Evolutionary conservation across 2,113 vertebrate species (phyloP).

Genomic region (Xyliphius kryptos): DNA sequence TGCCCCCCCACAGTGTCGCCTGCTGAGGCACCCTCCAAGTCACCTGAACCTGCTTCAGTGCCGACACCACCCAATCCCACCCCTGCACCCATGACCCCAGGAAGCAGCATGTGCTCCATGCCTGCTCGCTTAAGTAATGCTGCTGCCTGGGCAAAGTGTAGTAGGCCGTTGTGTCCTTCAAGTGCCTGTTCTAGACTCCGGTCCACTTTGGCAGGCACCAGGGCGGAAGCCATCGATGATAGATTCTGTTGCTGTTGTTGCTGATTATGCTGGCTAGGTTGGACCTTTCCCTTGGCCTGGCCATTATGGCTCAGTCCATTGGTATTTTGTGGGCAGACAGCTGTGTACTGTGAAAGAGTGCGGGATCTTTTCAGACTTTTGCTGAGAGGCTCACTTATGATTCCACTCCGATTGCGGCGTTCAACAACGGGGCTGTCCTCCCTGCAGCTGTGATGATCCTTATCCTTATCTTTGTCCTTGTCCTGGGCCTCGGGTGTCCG

Average conservation of each 20-base stretch:
- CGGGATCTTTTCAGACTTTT: conserved; percentile 96
- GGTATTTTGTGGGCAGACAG: conserved; percentile 66
- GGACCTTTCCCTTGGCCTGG: conserved; percentile 80
- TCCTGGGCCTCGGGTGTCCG: conserved; percentile 76
- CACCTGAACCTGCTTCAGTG: conserved; percentile 78
- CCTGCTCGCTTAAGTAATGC: conserved; percentile 92
- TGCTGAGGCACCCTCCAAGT: conserved; percentile 89
- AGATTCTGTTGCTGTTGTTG: conserved; percentile 60
- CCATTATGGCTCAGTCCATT: conserved; percentile 75
- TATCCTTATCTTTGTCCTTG: conserved; percentile 66
- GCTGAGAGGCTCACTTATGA: conserved; percentile 94
- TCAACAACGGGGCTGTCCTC: conserved; percentile 74
- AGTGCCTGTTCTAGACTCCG: conserved; percentile 85
- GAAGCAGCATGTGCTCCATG: conserved; percentile 92
- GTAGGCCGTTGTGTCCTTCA: conserved; percentile 90
- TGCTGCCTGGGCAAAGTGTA: conserved; percentile 94
- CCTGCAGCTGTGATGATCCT: conserved; percentile 65
- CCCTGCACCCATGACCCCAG: conserved; percentile 80
- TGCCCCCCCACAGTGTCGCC: conserved; percentile 85
- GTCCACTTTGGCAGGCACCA: conserved; percentile 82
- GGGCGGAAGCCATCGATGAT: conserved; percentile 59
- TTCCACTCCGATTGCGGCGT: conserved; percentile 91
- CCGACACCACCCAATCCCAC: conserved; percentile 80
- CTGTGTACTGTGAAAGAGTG: conserved; percentile 90
- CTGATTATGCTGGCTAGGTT: conserved; percentile 69